A percentile compares a stretch with the other conserved stretches of the same genome.
Conservation (phyloP, 1,140 invertebrate genomes). For the Sitobion miscanthi region DNA sequence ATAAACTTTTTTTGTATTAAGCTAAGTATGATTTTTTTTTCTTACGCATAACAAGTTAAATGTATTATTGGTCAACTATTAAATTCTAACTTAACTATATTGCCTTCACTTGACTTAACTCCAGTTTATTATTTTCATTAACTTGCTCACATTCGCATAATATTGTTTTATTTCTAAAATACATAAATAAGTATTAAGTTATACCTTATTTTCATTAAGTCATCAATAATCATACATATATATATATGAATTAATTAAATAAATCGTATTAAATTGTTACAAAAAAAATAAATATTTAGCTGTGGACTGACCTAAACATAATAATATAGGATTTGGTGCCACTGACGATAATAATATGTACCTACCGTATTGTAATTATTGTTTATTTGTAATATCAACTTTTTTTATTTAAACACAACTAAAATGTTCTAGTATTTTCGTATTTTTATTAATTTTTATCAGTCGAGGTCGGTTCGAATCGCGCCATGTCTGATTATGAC, state of each 20-base stretch:
- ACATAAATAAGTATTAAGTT: background rate
- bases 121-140: too few relatives aligned
- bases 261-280: background rate
- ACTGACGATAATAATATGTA: background rate
- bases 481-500: background rate
- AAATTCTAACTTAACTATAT: too few relatives aligned
- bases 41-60: too few relatives aligned
- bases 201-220: background rate
- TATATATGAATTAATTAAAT: background rate
- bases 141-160: background rate
- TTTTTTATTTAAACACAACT: background rate
- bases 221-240: background rate
- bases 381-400: background rate
- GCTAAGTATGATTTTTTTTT: too few relatives aligned
- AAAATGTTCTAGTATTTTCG: background rate
- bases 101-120: too few relatives aligned
- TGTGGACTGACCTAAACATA: too few relatives aligned
- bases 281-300: background rate
- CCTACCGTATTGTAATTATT: background rate
- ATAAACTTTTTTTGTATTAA: too few relatives aligned
- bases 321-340: background rate
- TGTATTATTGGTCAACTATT: too few relatives aligned
- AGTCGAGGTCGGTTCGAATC: background rate
- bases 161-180: background rate
- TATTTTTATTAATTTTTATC: background rate